Base-by-base conservation (phyloP, 2,888 invertebrate species). In the Monoplex corrugatus region DNA sequence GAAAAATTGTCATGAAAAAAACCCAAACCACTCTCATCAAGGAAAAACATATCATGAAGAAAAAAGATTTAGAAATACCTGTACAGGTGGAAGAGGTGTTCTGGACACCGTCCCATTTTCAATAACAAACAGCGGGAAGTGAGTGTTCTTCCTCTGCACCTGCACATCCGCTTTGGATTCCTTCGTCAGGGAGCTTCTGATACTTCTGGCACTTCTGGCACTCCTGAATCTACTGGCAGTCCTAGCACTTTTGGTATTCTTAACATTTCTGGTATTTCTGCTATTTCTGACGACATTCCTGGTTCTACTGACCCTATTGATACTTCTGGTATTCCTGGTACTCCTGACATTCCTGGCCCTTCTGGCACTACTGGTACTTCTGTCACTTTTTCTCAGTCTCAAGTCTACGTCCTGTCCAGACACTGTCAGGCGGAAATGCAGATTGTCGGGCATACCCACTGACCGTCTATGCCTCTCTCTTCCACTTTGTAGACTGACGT, bases 91-190 rank as follows among this genome's bases (percentile, higher is more conserved):
- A 13, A 83, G 28, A 0, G 50, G 32, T 28, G 50, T 28, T 45
- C 82, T 57, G n/a, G 88, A 80, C 35, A 88, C 82, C 2, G 83
- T 88, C 23, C 88, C 88, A 45, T 88, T 88, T 43, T 88, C 88
- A 16, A 88, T 88, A 83, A 88, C 88, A 35, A 83, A 88, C 10
- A 88, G 82, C 2, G 88, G 88, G 32, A 88, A 88, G 44, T 68
- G 82, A n/a, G 43, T 83, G 57, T 45, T 82, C n/a, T 45, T 40
- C 23, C 32, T 82, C 1, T 82, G 44, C 45, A 45, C 3, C 1
- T 35, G 35, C 19, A 57, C 57, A 2, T 84, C 84, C 16, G 44
- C 16, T 38, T 84, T 84, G 50, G 35, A 35, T 13, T 50, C 35
- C 23, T 84, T 84, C 35, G 50, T 38, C 19, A 28, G 10, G 44